Conservation (phyloP, 2,888 invertebrate genomes). For the Caenorhabditis sp. region DNA sequence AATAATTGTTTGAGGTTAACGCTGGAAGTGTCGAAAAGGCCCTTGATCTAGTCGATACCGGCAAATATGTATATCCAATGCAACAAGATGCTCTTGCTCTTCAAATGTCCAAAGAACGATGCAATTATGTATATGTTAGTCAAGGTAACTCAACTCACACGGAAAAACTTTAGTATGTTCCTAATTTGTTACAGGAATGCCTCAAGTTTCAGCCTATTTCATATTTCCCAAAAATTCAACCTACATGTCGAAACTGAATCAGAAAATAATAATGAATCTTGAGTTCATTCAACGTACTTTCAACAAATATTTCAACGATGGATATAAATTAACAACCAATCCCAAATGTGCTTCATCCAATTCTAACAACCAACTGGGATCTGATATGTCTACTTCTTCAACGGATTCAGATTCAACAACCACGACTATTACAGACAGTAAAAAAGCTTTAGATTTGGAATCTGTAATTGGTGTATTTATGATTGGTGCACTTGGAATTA, state of each 20-base stretch:
- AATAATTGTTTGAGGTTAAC: slow-evolving; percentile 13
- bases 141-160: slow-evolving; percentile 31
- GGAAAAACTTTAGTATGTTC: background rate
- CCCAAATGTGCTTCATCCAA: slow-evolving; percentile 51
- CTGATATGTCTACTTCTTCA: too few relatives aligned
- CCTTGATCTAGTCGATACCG: slow-evolving; percentile 58
- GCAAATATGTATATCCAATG: slow-evolving; percentile 56
- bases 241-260: slow-evolving; percentile 30
- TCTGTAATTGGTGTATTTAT: slow-evolving; percentile 46
- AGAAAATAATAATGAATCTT: slow-evolving; percentile 43
- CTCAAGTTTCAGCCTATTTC: slow-evolving; percentile 45
- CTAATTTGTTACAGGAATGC: slow-evolving; percentile 37
- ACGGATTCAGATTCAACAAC: too few relatives aligned
- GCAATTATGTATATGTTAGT: slow-evolving; percentile 58
- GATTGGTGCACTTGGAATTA: slow-evolving; percentile 38
- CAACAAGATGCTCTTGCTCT: slow-evolving; percentile 57
- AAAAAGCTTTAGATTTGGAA: slow-evolving; percentile 37
- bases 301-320: slow-evolving; percentile 47
- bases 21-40: slow-evolving; percentile 54
- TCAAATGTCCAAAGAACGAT: slow-evolving; percentile 52
- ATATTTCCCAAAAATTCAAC: slow-evolving; percentile 42
- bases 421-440: too few relatives aligned
- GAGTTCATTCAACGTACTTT: slow-evolving; percentile 48
- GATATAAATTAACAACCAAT: slow-evolving; percentile 39
- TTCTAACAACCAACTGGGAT: too few relatives aligned